Base-by-base conservation (phyloP, 2,797 vertebrate genomes). In the Tympanoctomys barrerae region DNA sequence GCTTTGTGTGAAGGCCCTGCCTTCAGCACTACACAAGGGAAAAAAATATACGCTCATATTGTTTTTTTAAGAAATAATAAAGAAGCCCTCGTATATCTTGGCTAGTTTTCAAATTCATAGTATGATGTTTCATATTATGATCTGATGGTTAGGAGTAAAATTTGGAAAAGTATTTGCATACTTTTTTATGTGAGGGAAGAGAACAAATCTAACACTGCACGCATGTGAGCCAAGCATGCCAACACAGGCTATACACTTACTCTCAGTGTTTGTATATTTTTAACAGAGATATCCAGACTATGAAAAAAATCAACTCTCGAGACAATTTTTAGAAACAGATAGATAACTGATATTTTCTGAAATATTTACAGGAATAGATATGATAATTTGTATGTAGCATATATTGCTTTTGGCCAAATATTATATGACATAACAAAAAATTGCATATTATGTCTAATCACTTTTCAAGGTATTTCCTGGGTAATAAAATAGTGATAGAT, bases 311-410 rank as follows among this genome's bases (percentile, higher is more conserved):
- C 7, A 71, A 19, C 64, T 80, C 57, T 96, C 70, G 54, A 71
- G 12, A 84, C 75, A 36, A 79, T 77, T 71, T 87, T 89, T n/a
- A 64, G 36, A 86, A 79, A 4, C 4, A 75, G 4, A 71, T 36
- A 88, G 54, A 94, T 92, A 96, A 68, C 64, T 82, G 54, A 94
- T 92, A 96, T 62, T 73, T 85, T 94, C 61, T 90, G 88, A 94
- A 94, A 62, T 90, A 90, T 90, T 78, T 79, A 90, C 42, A 3
- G 36, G 26, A 96, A 79, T 61, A 86, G 13, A 88, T 26, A 88
- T 21, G 36, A 91, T n/a, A 93, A 73, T 52, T 87, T 2, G 89
- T 87, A n/a, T 57, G 52, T 59, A 16, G 33, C 42, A 54, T 5
- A 31, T 54, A 68, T 33, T 86, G 80, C 19, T 95, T 91, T 81